Evolutionary conservation across 2,797 vertebrate genomes (phyloP).

Genomic region (Sebastes oblongus): DNA sequence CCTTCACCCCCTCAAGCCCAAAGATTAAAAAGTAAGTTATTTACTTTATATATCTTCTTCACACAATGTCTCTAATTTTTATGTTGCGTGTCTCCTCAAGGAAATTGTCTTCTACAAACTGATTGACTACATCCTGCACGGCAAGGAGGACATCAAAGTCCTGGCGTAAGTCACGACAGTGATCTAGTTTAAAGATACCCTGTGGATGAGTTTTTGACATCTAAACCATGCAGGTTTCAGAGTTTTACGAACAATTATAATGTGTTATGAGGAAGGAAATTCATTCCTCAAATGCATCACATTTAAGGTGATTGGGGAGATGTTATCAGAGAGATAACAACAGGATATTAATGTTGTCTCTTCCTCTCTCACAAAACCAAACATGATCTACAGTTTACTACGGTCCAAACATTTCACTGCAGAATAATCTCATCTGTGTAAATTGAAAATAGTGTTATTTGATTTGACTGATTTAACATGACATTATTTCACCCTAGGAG

Average conservation of each 20-base stretch:
- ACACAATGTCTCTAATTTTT: not conserved
- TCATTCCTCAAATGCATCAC: accelerated
- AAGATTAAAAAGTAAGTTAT: too few relatives aligned
- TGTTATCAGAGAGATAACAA: not conserved
- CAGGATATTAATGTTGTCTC: not conserved
- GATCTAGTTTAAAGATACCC: not conserved
- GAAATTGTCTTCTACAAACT: constrained; percentile 87
- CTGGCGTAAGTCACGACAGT: constrained; percentile 81
- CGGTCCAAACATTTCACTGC: constrained; percentile 2
- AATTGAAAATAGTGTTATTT: not conserved
- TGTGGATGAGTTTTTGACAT: not conserved
- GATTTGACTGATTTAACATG: not conserved
- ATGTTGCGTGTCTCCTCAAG: constrained; percentile 57
- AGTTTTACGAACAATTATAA: accelerated
- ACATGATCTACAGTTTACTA: not conserved
- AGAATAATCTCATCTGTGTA: not conserved
- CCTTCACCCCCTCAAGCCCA: too few relatives aligned
- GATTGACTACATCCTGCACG: constrained; percentile 87
- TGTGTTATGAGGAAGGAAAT: not conserved
- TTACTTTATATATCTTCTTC: not conserved
- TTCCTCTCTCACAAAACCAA: not conserved
- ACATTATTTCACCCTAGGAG: not conserved
- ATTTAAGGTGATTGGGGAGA: not conserved
- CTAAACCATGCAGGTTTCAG: accelerated
- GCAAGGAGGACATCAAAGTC: constrained; percentile 89